Percentiles rank a stretch among this genome's conserved stretches.
These are phyloP conservation scores for Phocides pigmalion DNA, from an alignment of 1,140 invertebrate species.

Conservation along the genomic window DNA sequence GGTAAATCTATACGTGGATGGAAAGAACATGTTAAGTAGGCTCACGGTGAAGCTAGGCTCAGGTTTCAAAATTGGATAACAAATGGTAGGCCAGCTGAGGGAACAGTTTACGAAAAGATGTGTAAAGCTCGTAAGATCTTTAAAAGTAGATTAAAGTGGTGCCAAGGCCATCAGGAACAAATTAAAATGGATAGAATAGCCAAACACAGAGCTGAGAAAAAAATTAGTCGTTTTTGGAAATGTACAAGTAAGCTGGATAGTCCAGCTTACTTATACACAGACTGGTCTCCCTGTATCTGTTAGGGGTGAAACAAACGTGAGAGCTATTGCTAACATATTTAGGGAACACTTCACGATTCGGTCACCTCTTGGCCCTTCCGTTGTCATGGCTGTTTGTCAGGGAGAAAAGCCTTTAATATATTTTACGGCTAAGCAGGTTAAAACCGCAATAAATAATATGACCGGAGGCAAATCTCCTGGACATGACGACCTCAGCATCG, in stretches of 20 bases:
- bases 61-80: slow-evolving; percentile 24
- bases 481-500: slow-evolving; percentile 35
- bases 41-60: slow-evolving; percentile 12
- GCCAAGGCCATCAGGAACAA: slow-evolving; percentile 36
- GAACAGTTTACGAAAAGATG: not conserved
- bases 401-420: not conserved
- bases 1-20: slow-evolving; percentile 7
- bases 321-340: slow-evolving; percentile 29
- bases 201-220: slow-evolving; percentile 12
- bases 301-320: slow-evolving; percentile 5
- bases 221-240: slow-evolving; percentile 40
- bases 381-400: not conserved
- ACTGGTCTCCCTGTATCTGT: slow-evolving; percentile 30
- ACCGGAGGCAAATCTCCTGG: slow-evolving; percentile 26
- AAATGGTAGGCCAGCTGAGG: not conserved
- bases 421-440: slow-evolving; percentile 7
- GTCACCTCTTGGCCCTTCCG: not conserved
- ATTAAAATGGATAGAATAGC: slow-evolving; percentile 37
- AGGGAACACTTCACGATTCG: slow-evolving; percentile 24
- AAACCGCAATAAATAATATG: slow-evolving; percentile 10
- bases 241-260: slow-evolving; percentile 31
- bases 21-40: slow-evolving; percentile 30
- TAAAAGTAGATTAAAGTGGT: slow-evolving; percentile 35
- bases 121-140: slow-evolving; percentile 23
- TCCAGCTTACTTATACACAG: too few relatives aligned